Evolutionary conservation across 1,140 invertebrate species (phyloP).

Genomic region (Dreissena polymorpha): DNA sequence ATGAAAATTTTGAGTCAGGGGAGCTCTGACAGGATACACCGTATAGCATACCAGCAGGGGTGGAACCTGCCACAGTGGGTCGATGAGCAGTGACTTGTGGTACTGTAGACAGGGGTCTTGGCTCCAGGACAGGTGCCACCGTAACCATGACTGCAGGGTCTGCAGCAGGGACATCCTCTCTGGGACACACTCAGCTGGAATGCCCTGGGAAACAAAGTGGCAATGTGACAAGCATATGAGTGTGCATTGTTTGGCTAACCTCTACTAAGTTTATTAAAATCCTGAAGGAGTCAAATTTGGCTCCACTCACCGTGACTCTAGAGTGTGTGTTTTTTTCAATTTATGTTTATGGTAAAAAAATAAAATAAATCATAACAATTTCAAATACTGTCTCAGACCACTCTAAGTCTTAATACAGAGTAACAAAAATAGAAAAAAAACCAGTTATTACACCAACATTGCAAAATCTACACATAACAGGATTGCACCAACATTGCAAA

Average conservation of each 20-base stretch:
- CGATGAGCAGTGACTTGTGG: conserved; percentile 69
- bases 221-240: background rate
- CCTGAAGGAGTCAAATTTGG: background rate
- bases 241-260: background rate
- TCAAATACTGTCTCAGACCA: too few relatives aligned
- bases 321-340: background rate
- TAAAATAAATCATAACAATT: background rate
- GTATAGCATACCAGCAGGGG: conserved; percentile 67
- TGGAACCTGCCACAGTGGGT: conserved; percentile 73
- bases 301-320: background rate
- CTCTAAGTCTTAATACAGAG: too few relatives aligned
- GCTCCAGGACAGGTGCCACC: conserved; percentile 70
- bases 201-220: conserved; percentile 58
- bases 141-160: conserved; percentile 62
- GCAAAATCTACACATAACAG: too few relatives aligned
- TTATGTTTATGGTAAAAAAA: background rate
- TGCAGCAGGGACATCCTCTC: conserved; percentile 58
- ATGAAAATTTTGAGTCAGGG: too few relatives aligned
- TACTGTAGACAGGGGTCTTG: conserved; percentile 71
- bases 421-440: too few relatives aligned
- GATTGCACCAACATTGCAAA: too few relatives aligned
- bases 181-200: conserved; percentile 68
- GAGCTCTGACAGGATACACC: too few relatives aligned
- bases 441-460: too few relatives aligned
- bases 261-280: background rate